Evolutionary conservation across 1,140 invertebrate species (phyloP), one percentile per base, ranked within the genome.

Genomic region (Dinothrombium tinctorium): DNA sequence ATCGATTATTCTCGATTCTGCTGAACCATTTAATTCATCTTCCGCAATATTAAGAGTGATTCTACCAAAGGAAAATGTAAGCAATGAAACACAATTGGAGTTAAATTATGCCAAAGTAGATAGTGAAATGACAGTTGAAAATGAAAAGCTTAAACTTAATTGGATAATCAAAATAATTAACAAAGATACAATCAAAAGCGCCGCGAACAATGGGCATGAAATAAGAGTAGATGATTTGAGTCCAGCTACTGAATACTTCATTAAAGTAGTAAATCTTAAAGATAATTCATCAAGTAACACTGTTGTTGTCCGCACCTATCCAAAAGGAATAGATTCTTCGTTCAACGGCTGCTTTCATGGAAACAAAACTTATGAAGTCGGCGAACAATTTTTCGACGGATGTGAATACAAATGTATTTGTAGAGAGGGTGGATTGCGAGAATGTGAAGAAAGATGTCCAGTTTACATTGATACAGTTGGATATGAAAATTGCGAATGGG

Each of bases 321-420:
- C 47, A n/a, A 12, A 21, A 21, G 33, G 33, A 21, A 12, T 36
- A 22, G 33, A 36, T 17, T 19, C 17, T 36, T 36, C 45, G 7
- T 46, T 51, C 24, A 70, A 71, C 51, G 69, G 69, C 2, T 86
- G 81, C 53, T 50, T 67, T n/a, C 71, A 73, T 48, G 71, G 69
- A 26, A 82, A 81, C 47, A 66, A 68, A 36, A 73, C 73, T 0
- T 69, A 79, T 46, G 60, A 67, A 40, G 63, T 69, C 39, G 74
- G 76, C 11, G 67, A 75, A 47, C 69, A 64, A 12, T 69, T 81
- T 51, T 68, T 79, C 50, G 72, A 80, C 28, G 77, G 71, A 3
- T 87, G 81, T 52, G 65, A 73, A 20, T 67, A 69, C 49, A 67
- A 71, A 12, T 87, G 81, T 50, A 59, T 67, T 33, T 86, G 81